phyloP scores from a whole-genome alignment of 2,113 vertebrate genomes.

The Andinoacara biseriatus region DNA sequence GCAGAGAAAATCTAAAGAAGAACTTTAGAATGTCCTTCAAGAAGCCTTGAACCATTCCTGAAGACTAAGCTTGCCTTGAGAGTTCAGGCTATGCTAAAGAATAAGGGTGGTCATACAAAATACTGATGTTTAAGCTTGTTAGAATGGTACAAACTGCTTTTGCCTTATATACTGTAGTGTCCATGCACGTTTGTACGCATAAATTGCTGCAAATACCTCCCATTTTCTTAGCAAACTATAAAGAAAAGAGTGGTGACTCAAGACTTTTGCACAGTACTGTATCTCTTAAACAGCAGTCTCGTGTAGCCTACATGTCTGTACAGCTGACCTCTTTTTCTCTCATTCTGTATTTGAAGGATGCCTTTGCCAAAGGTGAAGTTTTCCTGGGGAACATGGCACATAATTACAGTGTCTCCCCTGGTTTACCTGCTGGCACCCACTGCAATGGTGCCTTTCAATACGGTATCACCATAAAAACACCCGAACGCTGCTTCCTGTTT shows the following conservation, averaged over 20 bases:
- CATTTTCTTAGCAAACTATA: not conserved
- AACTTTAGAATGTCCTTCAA: no score
- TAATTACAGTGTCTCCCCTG: conserved; percentile 79
- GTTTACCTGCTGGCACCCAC: conserved; percentile 79
- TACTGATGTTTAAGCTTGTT: not conserved
- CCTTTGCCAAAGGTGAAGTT: conserved; percentile 91
- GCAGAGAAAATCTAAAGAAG: not conserved
- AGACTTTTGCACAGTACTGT: no score
- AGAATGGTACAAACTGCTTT: not conserved
- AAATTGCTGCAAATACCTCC: not conserved
- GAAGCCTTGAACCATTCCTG: no score
- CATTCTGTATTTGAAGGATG: conserved; percentile 78
- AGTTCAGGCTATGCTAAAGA: not conserved
- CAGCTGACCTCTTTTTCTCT: not conserved
- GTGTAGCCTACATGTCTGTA: not conserved
- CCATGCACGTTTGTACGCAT: not conserved
- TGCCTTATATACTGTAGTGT: not conserved
- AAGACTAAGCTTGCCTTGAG: not conserved
- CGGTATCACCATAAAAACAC: conserved; percentile 88
- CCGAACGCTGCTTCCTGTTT: conserved; percentile 88
- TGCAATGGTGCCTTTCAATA: conserved; percentile 84
- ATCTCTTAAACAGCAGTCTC: not conserved
- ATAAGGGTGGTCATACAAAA: not conserved
- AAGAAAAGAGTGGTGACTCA: not conserved
- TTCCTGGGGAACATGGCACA: conserved; percentile 87